phyloP scores from a whole-genome alignment of 2,888 invertebrate species.

The Hirtodrosophila trivittata region DNA sequence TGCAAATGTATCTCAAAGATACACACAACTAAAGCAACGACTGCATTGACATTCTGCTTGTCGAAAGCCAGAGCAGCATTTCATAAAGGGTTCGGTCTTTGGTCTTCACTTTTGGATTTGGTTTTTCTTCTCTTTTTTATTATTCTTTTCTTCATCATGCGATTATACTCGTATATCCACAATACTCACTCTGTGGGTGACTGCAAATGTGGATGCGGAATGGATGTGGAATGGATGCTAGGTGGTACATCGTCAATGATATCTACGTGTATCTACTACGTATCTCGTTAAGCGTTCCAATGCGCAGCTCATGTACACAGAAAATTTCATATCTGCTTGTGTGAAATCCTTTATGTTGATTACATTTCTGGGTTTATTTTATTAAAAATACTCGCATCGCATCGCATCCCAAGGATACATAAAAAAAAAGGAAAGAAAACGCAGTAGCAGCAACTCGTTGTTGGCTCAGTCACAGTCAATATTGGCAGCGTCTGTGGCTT shows the following conservation, averaged over 20 bases:
- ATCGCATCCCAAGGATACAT: slow-evolving; percentile 67
- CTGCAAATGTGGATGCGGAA: not conserved
- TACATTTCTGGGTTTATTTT: slow-evolving; percentile 82
- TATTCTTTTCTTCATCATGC: slow-evolving; percentile 3
- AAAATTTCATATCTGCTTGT: slow-evolving; percentile 55
- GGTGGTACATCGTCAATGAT: slow-evolving; percentile 69
- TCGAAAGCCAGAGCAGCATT: slow-evolving; percentile 52
- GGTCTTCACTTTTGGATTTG: slow-evolving; percentile 13
- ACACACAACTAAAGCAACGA: slow-evolving; percentile 57
- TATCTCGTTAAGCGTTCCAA: slow-evolving; percentile 78
- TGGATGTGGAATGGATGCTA: slow-evolving; percentile 21
- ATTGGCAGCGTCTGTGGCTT: slow-evolving; percentile 76
- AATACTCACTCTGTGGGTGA: slow-evolving; percentile 24
- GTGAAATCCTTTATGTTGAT: slow-evolving; percentile 83
- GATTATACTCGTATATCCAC: slow-evolving; percentile 5
- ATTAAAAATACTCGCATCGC: slow-evolving; percentile 79
- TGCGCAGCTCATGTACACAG: slow-evolving; percentile 56
- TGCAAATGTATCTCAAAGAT: slow-evolving; percentile 80
- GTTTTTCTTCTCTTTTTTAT: slow-evolving; percentile 22
- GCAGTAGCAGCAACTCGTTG: slow-evolving; percentile 47
- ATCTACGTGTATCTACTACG: slow-evolving; percentile 67
- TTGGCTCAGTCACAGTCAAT: slow-evolving; percentile 73
- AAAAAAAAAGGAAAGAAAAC: slow-evolving; percentile 32
- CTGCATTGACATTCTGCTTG: slow-evolving; percentile 60
- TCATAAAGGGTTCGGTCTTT: slow-evolving; percentile 68